phyloP scores from a whole-genome alignment of 2,113 vertebrate species.

The Pseudorectes ferrugineus region DNA sequence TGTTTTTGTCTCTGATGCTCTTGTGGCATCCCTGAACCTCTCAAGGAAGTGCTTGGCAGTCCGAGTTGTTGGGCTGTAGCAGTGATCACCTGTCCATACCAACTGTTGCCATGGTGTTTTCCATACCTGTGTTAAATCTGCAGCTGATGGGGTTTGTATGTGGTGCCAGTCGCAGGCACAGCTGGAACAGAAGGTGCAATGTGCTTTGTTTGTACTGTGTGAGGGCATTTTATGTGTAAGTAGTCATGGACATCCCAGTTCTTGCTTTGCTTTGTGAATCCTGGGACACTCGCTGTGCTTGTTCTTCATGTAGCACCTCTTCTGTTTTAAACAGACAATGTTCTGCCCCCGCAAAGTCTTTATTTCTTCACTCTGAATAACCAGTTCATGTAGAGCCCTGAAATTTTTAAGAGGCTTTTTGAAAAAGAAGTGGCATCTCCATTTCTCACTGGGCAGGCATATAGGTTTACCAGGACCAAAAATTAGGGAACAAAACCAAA shows the following conservation, averaged over 20 bases:
- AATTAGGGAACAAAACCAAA: neutral
- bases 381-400: neutral
- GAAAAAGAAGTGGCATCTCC: neutral
- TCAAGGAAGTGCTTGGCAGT: neutral
- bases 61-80: neutral
- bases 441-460: neutral
- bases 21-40: neutral
- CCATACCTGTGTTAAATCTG: neutral
- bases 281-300: neutral
- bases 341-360: neutral
- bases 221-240: neutral
- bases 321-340: neutral
- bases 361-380: neutral
- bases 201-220: neutral
- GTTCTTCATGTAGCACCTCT: neutral
- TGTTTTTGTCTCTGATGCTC: neutral
- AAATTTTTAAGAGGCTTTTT: neutral
- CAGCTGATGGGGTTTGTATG: neutral
- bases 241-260: neutral
- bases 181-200: neutral
- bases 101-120: neutral
- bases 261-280: neutral
- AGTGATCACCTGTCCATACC: neutral
- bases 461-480: neutral
- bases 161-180: accelerated